These are phyloP conservation scores for Eucriotettix oculatus DNA, from an alignment of 2,888 invertebrate genomes.

Conservation along the genomic window DNA sequence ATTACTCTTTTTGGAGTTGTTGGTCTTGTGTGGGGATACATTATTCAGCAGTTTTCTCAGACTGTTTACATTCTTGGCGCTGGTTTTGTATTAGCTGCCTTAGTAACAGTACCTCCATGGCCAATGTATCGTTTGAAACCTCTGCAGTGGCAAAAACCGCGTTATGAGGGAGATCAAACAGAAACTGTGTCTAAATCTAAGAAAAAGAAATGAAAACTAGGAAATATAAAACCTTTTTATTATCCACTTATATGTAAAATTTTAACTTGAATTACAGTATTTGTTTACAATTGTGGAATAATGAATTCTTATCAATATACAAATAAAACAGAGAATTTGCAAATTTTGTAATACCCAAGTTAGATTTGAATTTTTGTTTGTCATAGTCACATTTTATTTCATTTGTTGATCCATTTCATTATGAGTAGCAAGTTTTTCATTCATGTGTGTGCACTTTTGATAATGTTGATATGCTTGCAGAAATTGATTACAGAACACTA, in stretches of 20 bases:
- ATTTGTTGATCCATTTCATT: too few relatives aligned
- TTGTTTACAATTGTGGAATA: too few relatives aligned
- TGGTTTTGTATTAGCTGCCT: slow-evolving; percentile 72
- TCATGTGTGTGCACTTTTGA: too few relatives aligned
- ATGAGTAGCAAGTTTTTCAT: too few relatives aligned
- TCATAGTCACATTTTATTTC: too few relatives aligned
- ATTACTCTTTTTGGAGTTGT: slow-evolving; percentile 78
- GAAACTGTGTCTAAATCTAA: slow-evolving; percentile 24
- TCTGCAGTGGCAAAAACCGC: slow-evolving; percentile 75
- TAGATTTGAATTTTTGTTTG: too few relatives aligned
- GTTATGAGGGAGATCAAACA: slow-evolving; percentile 24
- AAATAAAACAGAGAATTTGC: too few relatives aligned
- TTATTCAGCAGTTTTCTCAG: slow-evolving; percentile 89
- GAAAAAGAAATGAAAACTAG: slow-evolving; percentile 28
- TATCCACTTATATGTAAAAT: neutral
- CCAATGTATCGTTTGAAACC: slow-evolving; percentile 82
- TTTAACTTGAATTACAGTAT: too few relatives aligned
- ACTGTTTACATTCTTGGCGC: slow-evolving; percentile 85
- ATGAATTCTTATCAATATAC: too few relatives aligned
- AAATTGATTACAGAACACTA: too few relatives aligned
- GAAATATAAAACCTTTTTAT: neutral
- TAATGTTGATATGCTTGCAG: too few relatives aligned
- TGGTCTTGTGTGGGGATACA: slow-evolving; percentile 82
- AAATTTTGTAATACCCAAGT: too few relatives aligned
- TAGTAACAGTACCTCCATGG: slow-evolving; percentile 91